These are phyloP conservation scores for Drosophila hawaiiensis DNA, from an alignment of 2,888 invertebrate species.

Conservation along the genomic window DNA sequence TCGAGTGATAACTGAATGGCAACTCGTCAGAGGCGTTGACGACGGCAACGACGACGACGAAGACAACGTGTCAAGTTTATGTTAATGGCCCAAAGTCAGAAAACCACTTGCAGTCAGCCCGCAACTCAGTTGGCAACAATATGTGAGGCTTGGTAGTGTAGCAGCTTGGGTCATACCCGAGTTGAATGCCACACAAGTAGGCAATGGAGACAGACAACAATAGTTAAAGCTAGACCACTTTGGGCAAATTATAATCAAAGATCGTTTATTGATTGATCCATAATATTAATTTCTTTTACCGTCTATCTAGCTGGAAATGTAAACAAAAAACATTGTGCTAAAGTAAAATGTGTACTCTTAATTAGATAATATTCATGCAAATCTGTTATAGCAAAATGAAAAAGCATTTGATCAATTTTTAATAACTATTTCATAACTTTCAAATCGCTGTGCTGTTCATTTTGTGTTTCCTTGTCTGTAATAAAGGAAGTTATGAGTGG, in stretches of 20 bases:
- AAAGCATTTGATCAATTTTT: neutral
- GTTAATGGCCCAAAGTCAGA: conserved; percentile 71
- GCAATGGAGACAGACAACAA: neutral
- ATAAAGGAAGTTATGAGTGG: neutral
- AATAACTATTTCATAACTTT: neutral
- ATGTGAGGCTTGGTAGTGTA: neutral
- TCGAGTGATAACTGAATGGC: conserved; percentile 54
- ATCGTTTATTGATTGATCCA: conserved; percentile 27
- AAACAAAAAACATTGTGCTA: neutral
- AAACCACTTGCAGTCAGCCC: conserved; percentile 53
- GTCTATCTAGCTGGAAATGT: neutral
- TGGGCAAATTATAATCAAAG: conserved; percentile 30
- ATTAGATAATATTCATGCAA: neutral
- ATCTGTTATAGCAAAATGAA: neutral
- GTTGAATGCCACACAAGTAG: conserved; percentile 52
- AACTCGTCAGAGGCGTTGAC: conserved; percentile 45
- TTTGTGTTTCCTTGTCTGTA: neutral
- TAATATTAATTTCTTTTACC: neutral
- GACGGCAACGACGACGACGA: conserved; percentile 11
- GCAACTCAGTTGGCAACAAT: conserved; percentile 8
- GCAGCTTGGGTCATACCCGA: conserved; percentile 18
- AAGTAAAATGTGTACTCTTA: neutral
- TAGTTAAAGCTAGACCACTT: conserved; percentile 27
- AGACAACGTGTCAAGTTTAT: conserved; percentile 72
- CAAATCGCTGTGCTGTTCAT: neutral